Percentiles rank a stretch among this genome's conserved stretches.
phyloP scores from a whole-genome alignment of 2,113 vertebrate genomes.

The Mola mola region DNA sequence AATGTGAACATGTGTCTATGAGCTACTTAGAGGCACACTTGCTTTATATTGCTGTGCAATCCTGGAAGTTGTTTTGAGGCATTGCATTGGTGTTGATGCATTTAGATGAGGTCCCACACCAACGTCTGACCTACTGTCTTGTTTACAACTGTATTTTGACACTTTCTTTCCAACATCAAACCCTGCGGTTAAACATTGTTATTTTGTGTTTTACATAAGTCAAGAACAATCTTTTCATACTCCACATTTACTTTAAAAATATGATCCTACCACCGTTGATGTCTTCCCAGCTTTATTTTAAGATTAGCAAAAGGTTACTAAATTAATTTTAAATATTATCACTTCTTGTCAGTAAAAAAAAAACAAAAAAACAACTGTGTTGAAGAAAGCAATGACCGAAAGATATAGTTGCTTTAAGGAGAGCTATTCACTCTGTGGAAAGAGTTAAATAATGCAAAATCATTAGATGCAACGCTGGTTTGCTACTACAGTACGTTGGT shows the following conservation, averaged over 20 bases:
- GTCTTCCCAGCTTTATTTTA: too few relatives aligned
- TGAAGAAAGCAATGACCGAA: too few relatives aligned
- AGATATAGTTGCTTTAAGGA: too few relatives aligned
- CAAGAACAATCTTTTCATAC: conserved; percentile 42
- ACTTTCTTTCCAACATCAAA: conserved; percentile 47
- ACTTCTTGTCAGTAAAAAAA: too few relatives aligned
- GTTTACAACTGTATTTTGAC: conserved; percentile 48
- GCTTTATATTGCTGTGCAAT: conserved; percentile 4
- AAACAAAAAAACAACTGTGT: too few relatives aligned
- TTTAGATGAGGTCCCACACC: conserved; percentile 27
- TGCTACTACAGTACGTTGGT: too few relatives aligned
- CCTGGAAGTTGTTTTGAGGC: conserved; percentile 18
- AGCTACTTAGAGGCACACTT: conserved; percentile 14
- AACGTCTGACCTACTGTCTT: conserved; percentile 44
- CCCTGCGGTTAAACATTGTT: conserved; percentile 37
- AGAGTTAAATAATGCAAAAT: too few relatives aligned
- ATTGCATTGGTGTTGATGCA: conserved; percentile 24
- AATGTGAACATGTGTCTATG: conserved; percentile 28
- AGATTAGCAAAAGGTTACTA: too few relatives aligned
- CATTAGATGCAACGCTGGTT: too few relatives aligned
- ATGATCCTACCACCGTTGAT: too few relatives aligned
- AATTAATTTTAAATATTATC: too few relatives aligned
- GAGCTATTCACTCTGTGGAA: too few relatives aligned
- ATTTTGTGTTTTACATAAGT: conserved; percentile 45
- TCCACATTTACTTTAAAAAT: conserved; percentile 16